Evolutionary conservation across 1,140 invertebrate genomes (phyloP).

Genomic region (Zaprionus capensis): DNA sequence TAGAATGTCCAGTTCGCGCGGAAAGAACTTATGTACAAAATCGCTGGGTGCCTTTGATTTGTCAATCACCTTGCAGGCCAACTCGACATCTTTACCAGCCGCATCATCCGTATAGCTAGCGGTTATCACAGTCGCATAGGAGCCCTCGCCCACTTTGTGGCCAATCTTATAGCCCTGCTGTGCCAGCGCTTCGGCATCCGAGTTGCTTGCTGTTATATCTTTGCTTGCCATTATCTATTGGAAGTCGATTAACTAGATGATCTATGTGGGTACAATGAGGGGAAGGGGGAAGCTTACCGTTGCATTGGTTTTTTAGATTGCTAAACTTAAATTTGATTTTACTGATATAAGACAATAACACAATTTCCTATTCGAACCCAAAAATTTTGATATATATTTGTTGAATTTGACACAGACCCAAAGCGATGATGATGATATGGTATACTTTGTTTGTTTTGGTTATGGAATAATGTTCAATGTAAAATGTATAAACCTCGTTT

Average conservation of each 20-base stretch:
- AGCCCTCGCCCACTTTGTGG: conserved; percentile 93
- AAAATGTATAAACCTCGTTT: background rate
- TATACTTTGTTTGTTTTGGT: background rate
- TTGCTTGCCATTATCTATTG: conserved; percentile 7
- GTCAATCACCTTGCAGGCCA: conserved; percentile 96
- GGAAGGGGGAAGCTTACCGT: conserved; percentile 3
- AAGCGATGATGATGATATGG: background rate
- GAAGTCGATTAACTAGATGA: background rate
- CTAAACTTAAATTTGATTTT: conserved; percentile 32
- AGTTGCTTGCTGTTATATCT: conserved; percentile 87
- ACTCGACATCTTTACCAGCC: conserved; percentile 83
- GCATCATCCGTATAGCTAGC: conserved; percentile 80
- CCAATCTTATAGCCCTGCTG: conserved; percentile 92
- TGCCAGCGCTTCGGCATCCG: conserved; percentile 90
- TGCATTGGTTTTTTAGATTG: conserved; percentile 20
- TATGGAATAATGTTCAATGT: background rate
- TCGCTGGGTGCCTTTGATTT: conserved; percentile 92
- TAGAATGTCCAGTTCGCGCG: conserved; percentile 93
- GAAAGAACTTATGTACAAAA: conserved; percentile 95
- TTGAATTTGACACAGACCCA: conserved; percentile 2
- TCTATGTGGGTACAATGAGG: background rate
- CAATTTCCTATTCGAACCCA: conserved; percentile 21
- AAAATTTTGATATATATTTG: conserved; percentile 28
- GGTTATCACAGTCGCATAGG: conserved; percentile 93
- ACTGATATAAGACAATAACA: conserved; percentile 18